A percentile compares a stretch with the other conserved stretches of the same genome.
These are phyloP conservation scores for Manis javanica DNA, from an alignment of 2,797 vertebrate genomes.

Conservation along the genomic window DNA sequence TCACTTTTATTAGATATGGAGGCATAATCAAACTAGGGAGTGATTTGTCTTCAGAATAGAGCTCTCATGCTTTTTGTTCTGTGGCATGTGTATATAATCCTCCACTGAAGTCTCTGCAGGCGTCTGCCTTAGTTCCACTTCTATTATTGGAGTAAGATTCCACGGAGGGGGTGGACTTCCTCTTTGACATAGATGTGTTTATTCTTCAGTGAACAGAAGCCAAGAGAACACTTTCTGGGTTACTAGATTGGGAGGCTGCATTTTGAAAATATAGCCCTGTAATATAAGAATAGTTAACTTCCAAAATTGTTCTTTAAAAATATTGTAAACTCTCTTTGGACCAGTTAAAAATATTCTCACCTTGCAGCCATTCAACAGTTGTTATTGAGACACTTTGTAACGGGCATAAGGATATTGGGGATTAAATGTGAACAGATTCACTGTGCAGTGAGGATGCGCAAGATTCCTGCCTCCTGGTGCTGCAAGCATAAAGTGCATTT, in stretches of 20 bases:
- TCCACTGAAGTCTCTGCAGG: neutral
- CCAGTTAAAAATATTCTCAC: neutral
- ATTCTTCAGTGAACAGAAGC: slow-evolving; percentile 13
- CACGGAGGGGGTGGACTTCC: neutral
- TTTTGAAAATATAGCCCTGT: slow-evolving; percentile 18
- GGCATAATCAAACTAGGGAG: neutral
- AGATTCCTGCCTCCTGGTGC: neutral
- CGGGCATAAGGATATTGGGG: too few species aligned
- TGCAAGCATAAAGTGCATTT: too few species aligned
- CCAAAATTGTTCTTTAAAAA: neutral
- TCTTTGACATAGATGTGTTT: neutral
- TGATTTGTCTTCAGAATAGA: neutral
- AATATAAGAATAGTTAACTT: neutral
- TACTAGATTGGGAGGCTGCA: neutral
- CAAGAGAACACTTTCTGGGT: neutral
- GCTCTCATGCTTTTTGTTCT: neutral
- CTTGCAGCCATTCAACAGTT: neutral
- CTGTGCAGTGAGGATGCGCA: fast-evolving
- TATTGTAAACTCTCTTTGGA: neutral
- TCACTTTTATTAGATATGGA: neutral
- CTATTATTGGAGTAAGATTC: neutral
- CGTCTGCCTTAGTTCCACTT: neutral
- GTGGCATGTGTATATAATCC: neutral
- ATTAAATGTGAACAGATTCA: neutral
- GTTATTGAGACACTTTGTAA: neutral